phyloP scores from a whole-genome alignment of 1,140 invertebrate genomes.

The Theocolax elegans region DNA sequence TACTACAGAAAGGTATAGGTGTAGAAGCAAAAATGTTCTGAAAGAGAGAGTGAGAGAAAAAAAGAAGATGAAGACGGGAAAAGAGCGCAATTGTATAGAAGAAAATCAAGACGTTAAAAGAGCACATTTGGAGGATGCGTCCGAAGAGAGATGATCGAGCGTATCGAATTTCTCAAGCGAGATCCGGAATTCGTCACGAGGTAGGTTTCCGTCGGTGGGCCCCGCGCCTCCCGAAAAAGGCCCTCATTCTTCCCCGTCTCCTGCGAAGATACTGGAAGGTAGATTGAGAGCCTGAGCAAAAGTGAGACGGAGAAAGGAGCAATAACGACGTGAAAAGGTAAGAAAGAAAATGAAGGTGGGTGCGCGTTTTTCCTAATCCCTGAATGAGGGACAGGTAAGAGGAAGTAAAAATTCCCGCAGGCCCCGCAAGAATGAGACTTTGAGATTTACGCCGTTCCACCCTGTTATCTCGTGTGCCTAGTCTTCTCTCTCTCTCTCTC shows the following conservation, averaged over 20 bases:
- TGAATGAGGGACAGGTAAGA: conserved; percentile 43
- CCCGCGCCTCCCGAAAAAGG: not conserved
- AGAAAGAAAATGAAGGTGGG: conserved; percentile 18
- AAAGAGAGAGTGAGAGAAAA: not conserved
- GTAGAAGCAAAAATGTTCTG: too few species aligned
- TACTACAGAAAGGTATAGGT: too few species aligned
- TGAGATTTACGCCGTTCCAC: conserved; percentile 60
- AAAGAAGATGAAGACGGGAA: conserved; percentile 23
- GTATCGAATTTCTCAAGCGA: conserved; percentile 47
- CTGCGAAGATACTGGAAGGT: not conserved
- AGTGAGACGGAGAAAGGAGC: conserved; percentile 15
- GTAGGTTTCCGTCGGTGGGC: conserved; percentile 17
- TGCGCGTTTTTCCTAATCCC: conserved; percentile 46
- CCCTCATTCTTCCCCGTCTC: conserved; percentile 17
- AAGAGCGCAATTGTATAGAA: conserved; percentile 38
- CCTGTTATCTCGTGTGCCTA: conserved; percentile 43
- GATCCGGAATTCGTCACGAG: conserved; percentile 46
- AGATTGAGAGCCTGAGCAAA: conserved; percentile 9
- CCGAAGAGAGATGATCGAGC: conserved; percentile 49
- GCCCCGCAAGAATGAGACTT: conserved; percentile 44
- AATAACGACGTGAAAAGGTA: not conserved
- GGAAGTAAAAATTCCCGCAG: conserved; percentile 47
- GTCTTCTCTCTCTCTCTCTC: not conserved
- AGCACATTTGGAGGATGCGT: conserved; percentile 11
- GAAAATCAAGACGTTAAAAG: conserved; percentile 47